Base-by-base conservation (phyloP, 1,140 invertebrate genomes). In the Pseudoatta argentina region DNA sequence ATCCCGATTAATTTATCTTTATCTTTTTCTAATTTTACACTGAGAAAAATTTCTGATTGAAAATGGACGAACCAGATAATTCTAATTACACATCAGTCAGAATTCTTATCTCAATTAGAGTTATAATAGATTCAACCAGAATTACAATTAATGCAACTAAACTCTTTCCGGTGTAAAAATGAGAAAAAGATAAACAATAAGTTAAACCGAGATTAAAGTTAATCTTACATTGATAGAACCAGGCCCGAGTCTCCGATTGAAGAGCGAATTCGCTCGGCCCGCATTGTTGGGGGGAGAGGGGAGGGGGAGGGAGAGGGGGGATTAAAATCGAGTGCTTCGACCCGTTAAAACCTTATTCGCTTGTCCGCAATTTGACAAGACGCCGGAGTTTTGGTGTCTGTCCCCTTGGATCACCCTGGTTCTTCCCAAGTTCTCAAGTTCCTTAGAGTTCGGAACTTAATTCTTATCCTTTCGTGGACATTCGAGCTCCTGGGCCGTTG, bases 321-420 rank as follows among this genome's bases (percentile, higher is more conserved):
- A 57, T 73, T 34, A 55, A 73, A 73, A 73, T 59, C n/a, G 30
- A 59, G 55, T 59, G 51, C 51, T 24, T 21, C 30, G 16, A n/a
- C 30, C n/a, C 10, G 71, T 18, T 34, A 57, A 57, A 73, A 73
- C 27, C 51, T 73, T 34, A 75, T 59, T 75, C n/a, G 66, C 39
- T 12, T 34, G 64, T 44, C n/a, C n/a, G 34, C 18, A 48, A 69
- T 69, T 69, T 69, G 66, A 69, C 39, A 21, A 21, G 66, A 39
- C 12, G 12, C n/a, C 34, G 39, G 30, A 66, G 64, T 39, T 39
- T 66, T 21, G 27, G 30, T 66, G 34, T 66, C 64, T 2, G 61
- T 34, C 27, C 27, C n/a, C 61, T 64, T 14, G 12, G 24, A 63
- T 63, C 61, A 27, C 27, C 53, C 2, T 8, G 64, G 30, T 3